Conservation (phyloP, 2,888 invertebrate genomes). For the Lasioglossum lativentre region DNA sequence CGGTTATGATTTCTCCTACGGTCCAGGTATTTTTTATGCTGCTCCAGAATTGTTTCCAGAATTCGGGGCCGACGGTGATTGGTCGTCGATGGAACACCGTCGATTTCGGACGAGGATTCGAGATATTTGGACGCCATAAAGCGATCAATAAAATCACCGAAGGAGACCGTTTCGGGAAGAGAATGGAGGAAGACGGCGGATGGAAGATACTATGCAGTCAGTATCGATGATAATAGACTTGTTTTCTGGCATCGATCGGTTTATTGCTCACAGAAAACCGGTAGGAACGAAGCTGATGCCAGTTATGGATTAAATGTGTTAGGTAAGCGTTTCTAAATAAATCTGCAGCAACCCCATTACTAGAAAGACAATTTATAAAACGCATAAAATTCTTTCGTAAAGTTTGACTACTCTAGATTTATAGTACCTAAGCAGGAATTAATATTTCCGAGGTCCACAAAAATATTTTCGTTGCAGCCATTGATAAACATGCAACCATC, state of each 20-base stretch:
- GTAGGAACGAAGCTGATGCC: background rate
- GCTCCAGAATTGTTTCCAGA: background rate
- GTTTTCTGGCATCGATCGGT: conserved; percentile 11
- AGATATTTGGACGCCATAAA: conserved; percentile 15
- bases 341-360: background rate
- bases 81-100: background rate
- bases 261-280: background rate
- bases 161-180: conserved; percentile 3
- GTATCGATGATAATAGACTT: conserved; percentile 2
- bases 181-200: background rate
- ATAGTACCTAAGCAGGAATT: background rate
- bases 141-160: background rate
- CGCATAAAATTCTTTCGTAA: no score
- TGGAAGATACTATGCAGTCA: background rate
- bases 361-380: no score
- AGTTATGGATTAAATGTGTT: background rate
- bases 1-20: background rate
- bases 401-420: background rate
- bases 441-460: background rate
- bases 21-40: background rate
- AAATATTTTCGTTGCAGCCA: no score
- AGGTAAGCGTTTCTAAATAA: background rate
- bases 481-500: background rate
- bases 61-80: conserved; percentile 12
- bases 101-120: conserved; percentile 3